A percentile compares a stretch with the other conserved stretches of the same genome.
These are phyloP conservation scores for Vesta saturnalis DNA, from an alignment of 2,888 invertebrate genomes.

Conservation along the genomic window DNA sequence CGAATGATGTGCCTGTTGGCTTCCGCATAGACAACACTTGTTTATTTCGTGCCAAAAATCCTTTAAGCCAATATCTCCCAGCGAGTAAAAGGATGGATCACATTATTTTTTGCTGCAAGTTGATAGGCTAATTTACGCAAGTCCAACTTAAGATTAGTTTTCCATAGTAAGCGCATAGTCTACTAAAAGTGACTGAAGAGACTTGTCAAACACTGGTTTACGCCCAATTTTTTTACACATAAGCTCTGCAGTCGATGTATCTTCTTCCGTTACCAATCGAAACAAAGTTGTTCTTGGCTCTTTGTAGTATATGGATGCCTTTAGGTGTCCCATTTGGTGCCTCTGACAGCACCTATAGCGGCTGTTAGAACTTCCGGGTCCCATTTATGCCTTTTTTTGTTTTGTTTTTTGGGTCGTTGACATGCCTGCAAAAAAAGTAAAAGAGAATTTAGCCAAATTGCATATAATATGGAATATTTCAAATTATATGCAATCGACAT, in stretches of 20 bases:
- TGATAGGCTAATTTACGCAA: conserved; percentile 46
- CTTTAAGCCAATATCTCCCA: conserved; percentile 34
- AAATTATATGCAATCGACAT: neutral
- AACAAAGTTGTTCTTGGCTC: conserved; percentile 24
- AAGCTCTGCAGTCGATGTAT: neutral
- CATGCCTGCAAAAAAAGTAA: neutral
- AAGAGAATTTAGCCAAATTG: neutral
- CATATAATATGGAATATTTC: neutral
- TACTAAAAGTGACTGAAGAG: conserved; percentile 40
- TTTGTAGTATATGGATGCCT: conserved; percentile 12
- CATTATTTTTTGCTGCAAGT: conserved; percentile 42
- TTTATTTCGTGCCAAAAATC: conserved; percentile 41
- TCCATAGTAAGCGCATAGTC: conserved; percentile 41
- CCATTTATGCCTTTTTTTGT: neutral
- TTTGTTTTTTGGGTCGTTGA: neutral
- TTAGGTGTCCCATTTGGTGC: conserved; percentile 19
- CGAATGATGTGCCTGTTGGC: conserved; percentile 42
- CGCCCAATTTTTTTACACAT: conserved; percentile 18
- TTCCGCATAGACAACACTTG: conserved; percentile 38
- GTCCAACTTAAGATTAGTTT: conserved; percentile 48
- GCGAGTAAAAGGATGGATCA: conserved; percentile 41
- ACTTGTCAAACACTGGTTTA: conserved; percentile 38
- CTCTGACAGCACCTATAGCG: conserved; percentile 2
- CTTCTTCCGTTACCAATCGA: conserved; percentile 6
- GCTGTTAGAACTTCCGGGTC: neutral